A percentile compares a stretch with the other conserved stretches of the same genome.
These are phyloP conservation scores for Otocyon megalotis DNA, from an alignment of 2,113 vertebrate genomes.

Conservation along the genomic window DNA sequence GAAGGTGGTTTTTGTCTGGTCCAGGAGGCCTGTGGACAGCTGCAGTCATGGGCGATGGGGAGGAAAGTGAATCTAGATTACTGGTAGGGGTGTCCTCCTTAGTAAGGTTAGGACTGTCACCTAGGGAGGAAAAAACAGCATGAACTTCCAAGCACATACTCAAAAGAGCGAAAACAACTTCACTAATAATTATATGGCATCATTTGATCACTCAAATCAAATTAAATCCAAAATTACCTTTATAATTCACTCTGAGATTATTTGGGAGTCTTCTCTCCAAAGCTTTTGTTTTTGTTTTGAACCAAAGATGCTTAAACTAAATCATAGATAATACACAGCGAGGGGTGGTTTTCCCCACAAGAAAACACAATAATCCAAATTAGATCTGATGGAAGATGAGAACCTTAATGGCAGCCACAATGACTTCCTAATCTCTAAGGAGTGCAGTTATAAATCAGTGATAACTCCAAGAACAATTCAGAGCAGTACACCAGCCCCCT, in stretches of 20 bases:
- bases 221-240: slow-evolving; percentile 59
- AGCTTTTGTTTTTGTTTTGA: background rate
- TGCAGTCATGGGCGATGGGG: slow-evolving; percentile 91
- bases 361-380: slow-evolving; percentile 32
- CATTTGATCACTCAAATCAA: slow-evolving; percentile 17
- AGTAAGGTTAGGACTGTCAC: slow-evolving; percentile 85
- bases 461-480: background rate
- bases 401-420: background rate
- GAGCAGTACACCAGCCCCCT: background rate
- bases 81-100: slow-evolving; percentile 92
- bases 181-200: background rate
- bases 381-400: slow-evolving; percentile 53
- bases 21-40: slow-evolving; percentile 86
- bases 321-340: slow-evolving; percentile 11
- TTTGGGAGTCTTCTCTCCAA: background rate
- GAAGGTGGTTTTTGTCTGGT: slow-evolving; percentile 87
- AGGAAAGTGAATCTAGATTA: slow-evolving; percentile 95
- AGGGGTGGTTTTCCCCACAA: background rate
- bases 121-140: slow-evolving; percentile 73
- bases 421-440: background rate
- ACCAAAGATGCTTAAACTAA: slow-evolving; percentile 65
- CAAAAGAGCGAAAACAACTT: background rate
- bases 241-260: slow-evolving; percentile 52
- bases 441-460: fast-evolving
- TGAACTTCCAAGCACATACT: slow-evolving; percentile 50